Base-by-base conservation (phyloP, 2,888 invertebrate species). In the Pseudolycoriella hygida region DNA sequence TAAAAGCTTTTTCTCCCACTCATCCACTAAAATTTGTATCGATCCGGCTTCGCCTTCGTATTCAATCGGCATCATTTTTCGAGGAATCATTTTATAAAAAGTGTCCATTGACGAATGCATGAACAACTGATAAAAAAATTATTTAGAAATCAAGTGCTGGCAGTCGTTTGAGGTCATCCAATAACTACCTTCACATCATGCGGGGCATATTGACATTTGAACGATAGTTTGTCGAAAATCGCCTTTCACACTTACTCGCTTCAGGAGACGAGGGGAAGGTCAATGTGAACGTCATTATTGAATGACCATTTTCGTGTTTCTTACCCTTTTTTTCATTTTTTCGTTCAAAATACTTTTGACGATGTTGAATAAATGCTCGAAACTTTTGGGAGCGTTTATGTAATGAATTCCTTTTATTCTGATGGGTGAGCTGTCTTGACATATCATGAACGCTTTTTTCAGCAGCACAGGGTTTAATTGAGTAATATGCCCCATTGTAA, bases 1-100 rank as follows among this genome's bases (percentile, higher is more conserved):
- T 2, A 55, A 25, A 4, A 65, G 48, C 48, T 63, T 62, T 8
- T 57, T 55, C 43, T 59, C 59, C 65, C 64, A 66, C 4, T 55
- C 54, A 11, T 53, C 50, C 17, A 59, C 55, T 4, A 64, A 57
- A 47, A 61, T 57, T 44, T 59, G 51, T 42, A 73, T 57, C 4
- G 69, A 62, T 2, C 71, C 73, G 19, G 65, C 71, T 11, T 67
- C 67, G 1, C 80, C 80, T 11, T 80, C 80, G 54, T 79, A 80
- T 55, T 80, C 80, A 8, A 57, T 59, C 1, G 80, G 80, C 40
- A 80, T 59, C 39, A 72, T 61, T 2, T 70, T 66, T 51, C 70
- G 68, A 1, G 77, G 73, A 17, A 80, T 64, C 42, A 67, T 54
- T 52, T 74, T 63, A 52, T 72, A 72, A 43, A 80, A 61, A 14